A percentile compares a stretch with the other conserved stretches of the same genome.
Conservation (phyloP, 2,113 vertebrate species). For the Orientallactaga bullata region DNA sequence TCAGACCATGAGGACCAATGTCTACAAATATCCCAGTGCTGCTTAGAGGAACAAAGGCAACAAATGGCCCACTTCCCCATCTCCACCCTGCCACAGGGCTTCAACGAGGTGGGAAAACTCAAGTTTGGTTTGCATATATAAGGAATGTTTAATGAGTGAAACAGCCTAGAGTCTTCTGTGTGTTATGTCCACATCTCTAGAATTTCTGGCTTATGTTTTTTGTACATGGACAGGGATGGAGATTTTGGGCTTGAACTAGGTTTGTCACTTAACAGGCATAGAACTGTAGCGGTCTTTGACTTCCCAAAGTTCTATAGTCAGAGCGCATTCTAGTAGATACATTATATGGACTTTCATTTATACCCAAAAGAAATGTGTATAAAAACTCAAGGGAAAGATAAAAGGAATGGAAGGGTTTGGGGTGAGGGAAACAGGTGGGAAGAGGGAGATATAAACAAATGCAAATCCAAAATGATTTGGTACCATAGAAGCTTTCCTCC, state of each 20-base stretch:
- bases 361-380: not conserved
- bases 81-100: not conserved
- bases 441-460: no score
- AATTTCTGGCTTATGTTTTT: not conserved
- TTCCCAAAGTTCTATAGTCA: not conserved
- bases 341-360: not conserved
- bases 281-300: not conserved
- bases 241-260: not conserved
- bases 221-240: not conserved
- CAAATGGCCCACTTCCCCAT: not conserved
- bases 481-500: no score
- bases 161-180: not conserved
- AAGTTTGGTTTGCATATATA: not conserved
- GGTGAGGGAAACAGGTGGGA: no score
- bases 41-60: constrained; percentile 3
- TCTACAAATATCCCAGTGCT: not conserved
- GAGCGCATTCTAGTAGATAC: rapidly evolving
- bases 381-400: no score
- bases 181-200: not conserved
- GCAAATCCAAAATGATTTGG: no score
- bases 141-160: not conserved
- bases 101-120: not conserved
- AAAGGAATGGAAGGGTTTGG: no score
- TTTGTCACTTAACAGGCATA: not conserved
- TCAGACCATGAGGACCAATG: not conserved